Evolutionary conservation across 2,888 invertebrate species (phyloP).

Genomic region (Plusia festucae): DNA sequence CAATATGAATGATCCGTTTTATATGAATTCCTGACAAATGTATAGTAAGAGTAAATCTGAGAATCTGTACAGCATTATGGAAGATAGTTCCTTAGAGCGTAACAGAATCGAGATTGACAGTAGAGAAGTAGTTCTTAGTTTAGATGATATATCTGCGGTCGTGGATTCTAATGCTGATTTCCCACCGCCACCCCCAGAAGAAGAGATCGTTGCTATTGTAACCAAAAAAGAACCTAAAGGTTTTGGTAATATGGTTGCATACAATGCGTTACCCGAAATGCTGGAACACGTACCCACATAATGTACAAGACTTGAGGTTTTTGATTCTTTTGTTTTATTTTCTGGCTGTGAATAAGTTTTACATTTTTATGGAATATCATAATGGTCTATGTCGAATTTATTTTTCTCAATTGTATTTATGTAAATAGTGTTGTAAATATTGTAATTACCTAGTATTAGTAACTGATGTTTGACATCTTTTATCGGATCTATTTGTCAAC

Average conservation of each 20-base stretch:
- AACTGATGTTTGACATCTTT: constrained; percentile 84
- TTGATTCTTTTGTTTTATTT: constrained; percentile 58
- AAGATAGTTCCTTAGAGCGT: constrained; percentile 84
- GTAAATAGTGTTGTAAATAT: constrained; percentile 70
- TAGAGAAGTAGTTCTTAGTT: constrained; percentile 86
- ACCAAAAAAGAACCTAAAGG: constrained; percentile 87
- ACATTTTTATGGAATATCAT: constrained; percentile 61
- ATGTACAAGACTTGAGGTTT: constrained; percentile 63
- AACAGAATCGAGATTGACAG: constrained; percentile 85
- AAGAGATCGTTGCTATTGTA: constrained; percentile 86
- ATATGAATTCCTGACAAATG: constrained; percentile 93
- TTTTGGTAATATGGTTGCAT: constrained; percentile 87
- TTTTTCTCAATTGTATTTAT: constrained; percentile 65
- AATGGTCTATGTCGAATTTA: constrained; percentile 67
- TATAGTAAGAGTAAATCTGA: constrained; percentile 87
- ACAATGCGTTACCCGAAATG: constrained; percentile 87
- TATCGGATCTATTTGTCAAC: constrained; percentile 82
- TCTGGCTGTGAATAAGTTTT: constrained; percentile 71
- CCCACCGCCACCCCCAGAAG: constrained; percentile 82
- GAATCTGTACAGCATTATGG: constrained; percentile 90
- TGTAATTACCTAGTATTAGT: constrained; percentile 66
- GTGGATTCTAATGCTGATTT: constrained; percentile 77
- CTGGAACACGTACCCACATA: constrained; percentile 83
- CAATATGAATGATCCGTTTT: constrained; percentile 91
- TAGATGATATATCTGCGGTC: constrained; percentile 84